These are phyloP conservation scores for Epsilonema sp. DNA, from an alignment of 2,888 invertebrate genomes.

Conservation along the genomic window DNA sequence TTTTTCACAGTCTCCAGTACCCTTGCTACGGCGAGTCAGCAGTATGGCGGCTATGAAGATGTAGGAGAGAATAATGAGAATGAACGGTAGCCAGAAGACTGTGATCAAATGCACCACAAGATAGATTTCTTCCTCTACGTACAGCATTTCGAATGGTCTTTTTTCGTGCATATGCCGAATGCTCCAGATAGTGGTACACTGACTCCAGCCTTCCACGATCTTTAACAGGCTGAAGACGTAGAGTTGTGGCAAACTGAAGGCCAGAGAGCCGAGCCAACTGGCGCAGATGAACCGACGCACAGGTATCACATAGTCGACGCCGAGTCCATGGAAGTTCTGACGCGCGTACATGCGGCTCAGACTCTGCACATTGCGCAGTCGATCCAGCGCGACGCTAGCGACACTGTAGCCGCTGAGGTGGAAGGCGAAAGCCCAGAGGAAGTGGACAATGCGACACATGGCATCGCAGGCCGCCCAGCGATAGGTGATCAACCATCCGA, in stretches of 20 bases:
- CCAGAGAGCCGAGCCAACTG: neutral
- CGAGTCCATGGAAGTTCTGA: too few relatives aligned
- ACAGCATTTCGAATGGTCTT: too few relatives aligned
- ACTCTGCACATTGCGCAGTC: neutral
- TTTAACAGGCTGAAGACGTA: neutral
- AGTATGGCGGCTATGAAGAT: too few relatives aligned
- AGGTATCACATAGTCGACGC: neutral
- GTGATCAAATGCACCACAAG: too few relatives aligned
- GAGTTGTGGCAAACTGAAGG: neutral
- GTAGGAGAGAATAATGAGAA: too few relatives aligned
- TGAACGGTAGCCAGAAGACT: too few relatives aligned
- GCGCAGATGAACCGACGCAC: neutral
- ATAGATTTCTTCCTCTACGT: too few relatives aligned
- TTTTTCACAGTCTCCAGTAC: too few relatives aligned
- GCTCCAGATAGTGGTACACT: neutral
- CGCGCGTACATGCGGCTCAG: neutral
- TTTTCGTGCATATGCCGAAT: too few relatives aligned
- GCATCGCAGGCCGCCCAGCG: neutral
- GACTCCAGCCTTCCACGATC: neutral
- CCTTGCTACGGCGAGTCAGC: too few relatives aligned
- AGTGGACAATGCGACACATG: neutral
- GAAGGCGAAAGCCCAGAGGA: neutral
- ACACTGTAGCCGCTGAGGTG: neutral
- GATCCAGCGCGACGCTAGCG: neutral
- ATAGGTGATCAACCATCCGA: neutral